Evolutionary conservation across 2,113 vertebrate species (phyloP), one percentile per base, ranked within the genome.

Genomic region (Ceyx margarethae): DNA sequence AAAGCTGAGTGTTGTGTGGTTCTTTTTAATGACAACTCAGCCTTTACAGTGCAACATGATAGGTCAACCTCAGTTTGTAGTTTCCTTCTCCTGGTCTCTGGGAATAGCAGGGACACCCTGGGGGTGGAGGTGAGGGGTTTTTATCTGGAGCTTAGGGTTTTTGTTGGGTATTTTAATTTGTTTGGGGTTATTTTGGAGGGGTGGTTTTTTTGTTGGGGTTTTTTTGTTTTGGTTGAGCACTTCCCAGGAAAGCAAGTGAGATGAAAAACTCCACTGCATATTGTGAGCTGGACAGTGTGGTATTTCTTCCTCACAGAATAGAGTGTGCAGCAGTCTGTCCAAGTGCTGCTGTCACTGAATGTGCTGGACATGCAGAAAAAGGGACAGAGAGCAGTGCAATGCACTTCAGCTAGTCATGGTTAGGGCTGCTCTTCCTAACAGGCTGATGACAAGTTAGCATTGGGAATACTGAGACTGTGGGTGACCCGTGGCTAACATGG

Each of bases 1-100:
- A 62, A 81, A 62, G 58, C 78, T 54, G 74, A 5, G 12, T 57
- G 84, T 75, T 69, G 46, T 71, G 58, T 81, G 74, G 84, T 95
- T 96, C 35, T 94, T 93, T 95, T 91, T 65, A 45, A 85, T 78
- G 43, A 26, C 42, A 85, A 8, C 72, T 88, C 68, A 18, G 9
- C 61, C 92, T 84, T 58, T 69, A 8, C 40, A 79, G 60, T 72
- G 14, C 43, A 15, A 80, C 10, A 1, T 8, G 2, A 61, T 28
- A 11, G 42, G 54, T 68, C 31, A 23, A 15, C 17, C 5, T 10
- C 10, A 9, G 18, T 53, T 51, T 26, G 33, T 61, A 54, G 3
- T 29, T 72, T 80, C 48, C 40, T 86, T 81, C 60, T 60, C 28
- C 42, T 26, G 42, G 23, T 56, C 72, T 80, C 33, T 67, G 26